Conservation (phyloP, 2,888 invertebrate genomes). For the Augiades crinisus region DNA sequence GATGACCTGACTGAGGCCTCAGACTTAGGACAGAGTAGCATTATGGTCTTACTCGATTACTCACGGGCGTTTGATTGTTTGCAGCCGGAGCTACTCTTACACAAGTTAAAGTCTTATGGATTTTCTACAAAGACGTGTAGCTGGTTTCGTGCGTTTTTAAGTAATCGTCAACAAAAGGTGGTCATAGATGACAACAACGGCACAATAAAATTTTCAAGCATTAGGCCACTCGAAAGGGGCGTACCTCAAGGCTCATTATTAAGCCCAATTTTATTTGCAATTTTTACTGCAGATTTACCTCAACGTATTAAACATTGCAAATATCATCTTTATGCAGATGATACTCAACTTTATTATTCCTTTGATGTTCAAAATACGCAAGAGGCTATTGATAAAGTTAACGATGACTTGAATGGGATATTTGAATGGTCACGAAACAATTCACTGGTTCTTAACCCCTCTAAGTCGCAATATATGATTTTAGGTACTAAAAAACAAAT, state of each 20-base stretch:
- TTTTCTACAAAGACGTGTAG: conserved; percentile 6
- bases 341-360: background rate
- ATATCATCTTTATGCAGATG: background rate
- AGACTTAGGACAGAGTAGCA: conserved; percentile 14
- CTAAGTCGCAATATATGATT: conserved; percentile 1
- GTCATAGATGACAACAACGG: background rate
- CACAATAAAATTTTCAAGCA: background rate
- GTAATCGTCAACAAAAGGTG: conserved; percentile 13
- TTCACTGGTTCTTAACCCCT: background rate
- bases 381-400: background rate
- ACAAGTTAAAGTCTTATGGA: conserved; percentile 20
- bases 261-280: background rate
- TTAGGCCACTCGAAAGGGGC: background rate
- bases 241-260: conserved; percentile 1
- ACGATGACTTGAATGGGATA: background rate
- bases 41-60: conserved; percentile 22
- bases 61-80: conserved; percentile 27
- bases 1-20: conserved; percentile 25
- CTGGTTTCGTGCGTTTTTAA: conserved; percentile 27
- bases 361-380: background rate
- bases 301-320: background rate
- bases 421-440: conserved; percentile 1
- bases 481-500: conserved; percentile 4
- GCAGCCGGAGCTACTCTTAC: conserved; percentile 12
- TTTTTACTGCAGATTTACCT: too few relatives aligned